Conservation (phyloP, 1,140 invertebrate genomes). For the Tetramorium simillimum region DNA sequence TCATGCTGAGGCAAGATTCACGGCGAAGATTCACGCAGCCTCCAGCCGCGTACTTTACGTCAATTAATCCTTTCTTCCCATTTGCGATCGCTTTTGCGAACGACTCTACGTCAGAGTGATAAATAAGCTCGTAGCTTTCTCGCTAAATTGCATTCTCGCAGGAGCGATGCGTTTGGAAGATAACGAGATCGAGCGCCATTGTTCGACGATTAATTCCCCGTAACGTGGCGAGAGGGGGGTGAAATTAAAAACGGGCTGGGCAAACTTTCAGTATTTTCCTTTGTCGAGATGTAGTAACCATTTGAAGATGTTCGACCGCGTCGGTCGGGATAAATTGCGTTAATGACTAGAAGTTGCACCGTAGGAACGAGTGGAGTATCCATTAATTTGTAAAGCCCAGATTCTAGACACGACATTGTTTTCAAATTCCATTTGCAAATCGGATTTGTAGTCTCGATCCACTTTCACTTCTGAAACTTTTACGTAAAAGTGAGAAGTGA, state of each 20-base stretch:
- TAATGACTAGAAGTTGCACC: neutral
- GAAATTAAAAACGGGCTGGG: neutral
- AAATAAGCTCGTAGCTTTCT: conserved; percentile 39
- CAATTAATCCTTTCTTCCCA: neutral
- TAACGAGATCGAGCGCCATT: conserved; percentile 35
- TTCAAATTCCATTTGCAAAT: neutral
- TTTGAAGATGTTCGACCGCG: neutral
- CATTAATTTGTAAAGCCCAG: neutral
- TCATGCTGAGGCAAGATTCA: neutral
- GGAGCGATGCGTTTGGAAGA: conserved; percentile 2
- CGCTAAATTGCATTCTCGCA: neutral
- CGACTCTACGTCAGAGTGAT: conserved; percentile 27
- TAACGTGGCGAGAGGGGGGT: neutral
- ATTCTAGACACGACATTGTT: neutral
- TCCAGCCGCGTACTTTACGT: neutral
- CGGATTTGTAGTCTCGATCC: neutral
- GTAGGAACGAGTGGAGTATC: neutral
- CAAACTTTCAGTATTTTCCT: conserved; percentile 10
- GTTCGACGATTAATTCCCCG: conserved; percentile 20
- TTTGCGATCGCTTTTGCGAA: conserved; percentile 8
- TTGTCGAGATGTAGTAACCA: neutral
- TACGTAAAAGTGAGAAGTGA: neutral
- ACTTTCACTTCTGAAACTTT: neutral
- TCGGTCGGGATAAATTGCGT: neutral
- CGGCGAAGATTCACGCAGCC: neutral